Conservation (phyloP, 2,888 invertebrate genomes). For the Pegoplata infirma region DNA sequence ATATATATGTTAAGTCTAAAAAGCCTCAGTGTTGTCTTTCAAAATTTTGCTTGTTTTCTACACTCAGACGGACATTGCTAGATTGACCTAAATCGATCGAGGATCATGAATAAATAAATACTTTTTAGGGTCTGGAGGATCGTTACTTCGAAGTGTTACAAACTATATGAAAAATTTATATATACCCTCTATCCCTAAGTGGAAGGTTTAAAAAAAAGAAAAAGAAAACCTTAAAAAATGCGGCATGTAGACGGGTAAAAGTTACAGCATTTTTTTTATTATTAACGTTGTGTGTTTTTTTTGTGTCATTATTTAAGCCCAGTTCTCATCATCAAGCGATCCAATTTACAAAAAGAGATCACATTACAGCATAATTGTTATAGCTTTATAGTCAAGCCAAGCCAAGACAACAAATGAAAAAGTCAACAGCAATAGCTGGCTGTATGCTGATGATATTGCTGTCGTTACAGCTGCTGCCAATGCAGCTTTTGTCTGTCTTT, state of each 20-base stretch:
- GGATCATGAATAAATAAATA: too few species aligned
- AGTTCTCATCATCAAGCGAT: conserved; percentile 42
- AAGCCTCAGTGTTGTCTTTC: too few species aligned
- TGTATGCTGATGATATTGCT: conserved; percentile 9
- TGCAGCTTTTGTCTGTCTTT: neutral
- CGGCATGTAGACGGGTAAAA: conserved; percentile 24
- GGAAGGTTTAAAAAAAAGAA: too few species aligned
- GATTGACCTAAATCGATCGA: too few species aligned
- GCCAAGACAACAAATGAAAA: too few species aligned
- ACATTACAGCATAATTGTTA: conserved; percentile 57
- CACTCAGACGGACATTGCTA: too few species aligned
- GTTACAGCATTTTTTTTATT: conserved; percentile 32
- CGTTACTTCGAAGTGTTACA: too few species aligned
- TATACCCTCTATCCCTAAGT: too few species aligned
- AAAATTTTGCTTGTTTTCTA: too few species aligned
- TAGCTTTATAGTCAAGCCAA: conserved; percentile 36
- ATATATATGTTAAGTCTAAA: too few species aligned
- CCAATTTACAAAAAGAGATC: conserved; percentile 44
- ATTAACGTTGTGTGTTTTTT: conserved; percentile 28
- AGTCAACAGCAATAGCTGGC: neutral
- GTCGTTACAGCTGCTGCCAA: neutral
- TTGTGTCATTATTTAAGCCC: conserved; percentile 8
- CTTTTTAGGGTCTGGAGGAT: too few species aligned
- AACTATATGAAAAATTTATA: too few species aligned
- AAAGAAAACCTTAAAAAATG: conserved; percentile 5